Evolutionary conservation across 1,140 invertebrate species (phyloP), one percentile per base, ranked within the genome.

Genomic region (Zaprionus vittiger): DNA sequence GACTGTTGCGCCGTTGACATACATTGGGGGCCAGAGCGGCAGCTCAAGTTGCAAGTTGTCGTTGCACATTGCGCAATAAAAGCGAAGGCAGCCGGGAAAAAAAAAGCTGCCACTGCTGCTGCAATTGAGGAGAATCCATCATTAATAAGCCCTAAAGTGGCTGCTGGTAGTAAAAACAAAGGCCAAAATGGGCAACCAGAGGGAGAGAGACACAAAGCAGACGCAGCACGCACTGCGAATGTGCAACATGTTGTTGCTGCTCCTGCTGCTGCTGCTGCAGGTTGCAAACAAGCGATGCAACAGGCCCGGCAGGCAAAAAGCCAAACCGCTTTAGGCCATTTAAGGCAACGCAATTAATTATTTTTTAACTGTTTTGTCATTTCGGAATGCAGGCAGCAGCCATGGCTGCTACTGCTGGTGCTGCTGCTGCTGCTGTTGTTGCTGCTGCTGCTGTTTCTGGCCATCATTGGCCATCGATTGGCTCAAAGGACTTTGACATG

Each of bases 341-440:
- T 92, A 92, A 86, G 91, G 91, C 72, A 92, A 91, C 87, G 87
- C 91, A 92, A 92, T 92, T 92, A 92, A 92, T 92, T 92, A 92
- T 92, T 92, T 92, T 92, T 92, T 92, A 92, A 92, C 91, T 92
- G 91, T 92, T 92, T 92, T 91, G 91, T 92, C 91, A 92, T 92
- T 91, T 92, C 77, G 91, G 91, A 92, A 91, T 91, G 87, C 83
- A 77, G 55, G 67, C 60, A 81, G 82, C 79, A 77, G 76, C 85
- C 81, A 89, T 81, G 81, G 72, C 83, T 87, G 84, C 85, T 81
- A 85, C 90, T 84, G 84, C 78, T 68, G 73, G 17, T 71, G 56
- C 73, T 41, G 69, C 56, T 73, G 66, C 17, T 52, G 44, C 15
- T 37, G n/a, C 57, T 54, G 38, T 26, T 73, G 41, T 1, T 6